These are phyloP conservation scores for Pycnomerus fuliginosus DNA, from an alignment of 2,888 invertebrate species.

Conservation along the genomic window DNA sequence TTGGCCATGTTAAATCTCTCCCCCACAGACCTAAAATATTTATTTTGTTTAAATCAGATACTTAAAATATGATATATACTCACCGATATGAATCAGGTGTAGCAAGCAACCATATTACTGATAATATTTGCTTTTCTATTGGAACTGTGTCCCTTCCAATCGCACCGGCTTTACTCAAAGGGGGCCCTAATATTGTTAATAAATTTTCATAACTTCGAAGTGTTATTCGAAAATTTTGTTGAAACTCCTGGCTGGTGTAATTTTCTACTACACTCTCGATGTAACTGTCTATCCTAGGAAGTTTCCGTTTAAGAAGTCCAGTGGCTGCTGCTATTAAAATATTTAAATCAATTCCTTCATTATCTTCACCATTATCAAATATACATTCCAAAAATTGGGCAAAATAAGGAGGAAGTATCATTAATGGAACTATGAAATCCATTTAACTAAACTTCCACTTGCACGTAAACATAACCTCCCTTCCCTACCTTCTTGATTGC, in stretches of 20 bases:
- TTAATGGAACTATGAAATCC: no score
- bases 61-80: slow-evolving; percentile 5
- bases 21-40: slow-evolving; percentile 2
- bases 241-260: slow-evolving; percentile 1
- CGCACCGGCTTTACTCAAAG: not conserved
- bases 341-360: no score
- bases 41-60: no score
- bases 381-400: no score
- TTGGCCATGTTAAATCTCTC: slow-evolving; percentile 15
- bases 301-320: no score
- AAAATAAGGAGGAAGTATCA: no score
- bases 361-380: no score
- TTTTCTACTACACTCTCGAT: not conserved
- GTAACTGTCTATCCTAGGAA: slow-evolving; percentile 2
- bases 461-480: no score
- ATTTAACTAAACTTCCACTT: no score
- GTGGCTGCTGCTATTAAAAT: no score
- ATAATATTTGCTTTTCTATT: slow-evolving; percentile 17
- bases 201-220: slow-evolving; percentile 1
- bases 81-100: slow-evolving; percentile 27
- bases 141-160: slow-evolving; percentile 2
- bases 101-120: slow-evolving; percentile 28
- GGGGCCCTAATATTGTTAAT: slow-evolving; percentile 1
- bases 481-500: no score
- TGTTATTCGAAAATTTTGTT: slow-evolving; percentile 5